A percentile compares a stretch with the other conserved stretches of the same genome.
Conservation (phyloP, 2,888 invertebrate genomes). For the Zonitis immaculata region DNA sequence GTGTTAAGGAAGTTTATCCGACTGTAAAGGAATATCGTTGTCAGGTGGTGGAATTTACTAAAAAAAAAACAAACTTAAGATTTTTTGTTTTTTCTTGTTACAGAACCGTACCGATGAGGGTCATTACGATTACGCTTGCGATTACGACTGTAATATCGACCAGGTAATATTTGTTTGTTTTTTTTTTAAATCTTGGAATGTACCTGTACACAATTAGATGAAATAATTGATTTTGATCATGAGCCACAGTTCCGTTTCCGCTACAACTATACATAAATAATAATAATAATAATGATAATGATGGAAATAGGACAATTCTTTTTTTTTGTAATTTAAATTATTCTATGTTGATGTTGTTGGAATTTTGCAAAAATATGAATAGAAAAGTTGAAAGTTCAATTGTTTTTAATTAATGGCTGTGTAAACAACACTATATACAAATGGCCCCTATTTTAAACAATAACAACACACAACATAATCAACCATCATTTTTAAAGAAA, state of each 20-base stretch:
- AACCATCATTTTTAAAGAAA: constrained; percentile 27
- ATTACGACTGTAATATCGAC: constrained; percentile 64
- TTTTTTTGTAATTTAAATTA: too few species aligned
- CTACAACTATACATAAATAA: constrained; percentile 6
- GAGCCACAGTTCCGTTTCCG: constrained; percentile 41
- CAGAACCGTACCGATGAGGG: constrained; percentile 69
- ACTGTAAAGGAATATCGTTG: constrained; percentile 16
- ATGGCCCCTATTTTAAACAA: too few species aligned
- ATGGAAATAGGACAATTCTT: neutral
- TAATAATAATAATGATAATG: neutral
- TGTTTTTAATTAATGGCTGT: constrained; percentile 34
- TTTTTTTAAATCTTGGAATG: constrained; percentile 10
- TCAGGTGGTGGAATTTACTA: constrained; percentile 19
- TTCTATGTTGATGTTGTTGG: too few species aligned
- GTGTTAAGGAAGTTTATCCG: constrained; percentile 13
- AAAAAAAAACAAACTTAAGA: too few species aligned
- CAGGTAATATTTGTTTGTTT: constrained; percentile 54
- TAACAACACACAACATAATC: too few species aligned
- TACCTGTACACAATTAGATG: constrained; percentile 15
- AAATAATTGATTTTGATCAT: constrained; percentile 29
- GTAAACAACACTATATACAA: too few species aligned
- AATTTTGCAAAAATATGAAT: constrained; percentile 2
- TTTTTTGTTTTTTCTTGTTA: constrained; percentile 39
- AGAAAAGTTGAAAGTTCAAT: constrained; percentile 33
- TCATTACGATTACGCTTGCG: constrained; percentile 67